Evolutionary conservation across 64 coral and sea anemone species (phyloP).

Genomic region (Montipora capricornis): DNA sequence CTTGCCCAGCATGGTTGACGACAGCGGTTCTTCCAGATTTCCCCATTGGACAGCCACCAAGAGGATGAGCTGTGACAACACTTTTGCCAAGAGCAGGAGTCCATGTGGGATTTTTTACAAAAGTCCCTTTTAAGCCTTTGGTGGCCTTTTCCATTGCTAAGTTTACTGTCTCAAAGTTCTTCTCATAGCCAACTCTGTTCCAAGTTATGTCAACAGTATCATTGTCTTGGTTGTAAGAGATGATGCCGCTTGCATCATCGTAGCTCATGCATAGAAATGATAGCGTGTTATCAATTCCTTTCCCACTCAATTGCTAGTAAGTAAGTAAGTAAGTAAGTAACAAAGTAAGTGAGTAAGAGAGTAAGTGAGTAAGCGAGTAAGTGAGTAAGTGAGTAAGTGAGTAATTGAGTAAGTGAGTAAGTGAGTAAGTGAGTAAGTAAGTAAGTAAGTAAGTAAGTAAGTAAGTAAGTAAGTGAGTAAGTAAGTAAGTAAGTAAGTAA

Average conservation of each 20-base stretch:
- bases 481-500: too few species aligned
- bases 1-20: slow-evolving; percentile 66
- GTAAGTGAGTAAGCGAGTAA: too few species aligned
- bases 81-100: slow-evolving; percentile 20
- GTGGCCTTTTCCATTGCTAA: slow-evolving; percentile 34
- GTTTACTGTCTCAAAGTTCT: slow-evolving; percentile 53
- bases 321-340: too few species aligned
- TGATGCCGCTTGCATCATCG: slow-evolving; percentile 5
- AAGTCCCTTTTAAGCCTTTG: slow-evolving; percentile 31
- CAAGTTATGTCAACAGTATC: slow-evolving; percentile 58
- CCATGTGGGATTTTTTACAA: slow-evolving; percentile 67
- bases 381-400: too few species aligned
- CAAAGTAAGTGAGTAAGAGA: too few species aligned
- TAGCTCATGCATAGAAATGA: slow-evolving; percentile 61
- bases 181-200: slow-evolving; percentile 55
- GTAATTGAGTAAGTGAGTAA: too few species aligned
- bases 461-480: too few species aligned
- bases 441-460: too few species aligned
- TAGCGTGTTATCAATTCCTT: slow-evolving; percentile 55
- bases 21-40: slow-evolving; percentile 53
- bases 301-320: slow-evolving; percentile 31
- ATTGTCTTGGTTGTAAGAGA: slow-evolving; percentile 25
- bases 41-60: slow-evolving; percentile 70
- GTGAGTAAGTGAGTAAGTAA: too few species aligned
- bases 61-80: slow-evolving; percentile 55